phyloP scores from a whole-genome alignment of 2,888 invertebrate genomes.

The Brenthis hecate region DNA sequence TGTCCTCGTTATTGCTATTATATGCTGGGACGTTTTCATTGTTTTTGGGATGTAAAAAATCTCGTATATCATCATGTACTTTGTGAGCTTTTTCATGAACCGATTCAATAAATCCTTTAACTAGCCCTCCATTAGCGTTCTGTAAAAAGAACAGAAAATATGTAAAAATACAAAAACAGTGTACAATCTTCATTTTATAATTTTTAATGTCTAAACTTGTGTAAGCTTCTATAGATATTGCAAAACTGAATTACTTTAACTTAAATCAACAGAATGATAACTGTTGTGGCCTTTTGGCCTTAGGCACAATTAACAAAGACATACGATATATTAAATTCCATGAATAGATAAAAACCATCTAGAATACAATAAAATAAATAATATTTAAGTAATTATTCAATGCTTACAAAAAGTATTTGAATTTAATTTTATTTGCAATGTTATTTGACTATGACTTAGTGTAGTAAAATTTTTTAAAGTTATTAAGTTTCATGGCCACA shows the following conservation, averaged over 20 bases:
- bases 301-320: neutral
- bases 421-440: no score
- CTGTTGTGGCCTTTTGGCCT: slow-evolving; percentile 28
- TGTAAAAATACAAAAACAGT: slow-evolving; percentile 21
- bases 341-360: slow-evolving; percentile 14
- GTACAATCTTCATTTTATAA: slow-evolving; percentile 27
- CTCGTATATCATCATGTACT: slow-evolving; percentile 48
- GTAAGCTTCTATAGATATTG: slow-evolving; percentile 12
- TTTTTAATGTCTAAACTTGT: slow-evolving; percentile 16
- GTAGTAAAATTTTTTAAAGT: no score
- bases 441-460: no score
- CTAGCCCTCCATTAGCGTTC: slow-evolving; percentile 46
- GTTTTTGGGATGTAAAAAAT: slow-evolving; percentile 41
- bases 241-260: slow-evolving; percentile 22
- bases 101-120: slow-evolving; percentile 49
- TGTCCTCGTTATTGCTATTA: slow-evolving; percentile 3
- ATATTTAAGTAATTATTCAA: no score
- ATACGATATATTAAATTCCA: slow-evolving; percentile 4
- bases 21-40: slow-evolving; percentile 19
- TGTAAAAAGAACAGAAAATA: slow-evolving; percentile 22
- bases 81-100: slow-evolving; percentile 48
- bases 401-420: no score
- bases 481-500: no score
- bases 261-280: slow-evolving; percentile 24
- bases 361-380: neutral